Base-by-base conservation (phyloP, 2,888 invertebrate species). In the Oeneis ivallda region DNA sequence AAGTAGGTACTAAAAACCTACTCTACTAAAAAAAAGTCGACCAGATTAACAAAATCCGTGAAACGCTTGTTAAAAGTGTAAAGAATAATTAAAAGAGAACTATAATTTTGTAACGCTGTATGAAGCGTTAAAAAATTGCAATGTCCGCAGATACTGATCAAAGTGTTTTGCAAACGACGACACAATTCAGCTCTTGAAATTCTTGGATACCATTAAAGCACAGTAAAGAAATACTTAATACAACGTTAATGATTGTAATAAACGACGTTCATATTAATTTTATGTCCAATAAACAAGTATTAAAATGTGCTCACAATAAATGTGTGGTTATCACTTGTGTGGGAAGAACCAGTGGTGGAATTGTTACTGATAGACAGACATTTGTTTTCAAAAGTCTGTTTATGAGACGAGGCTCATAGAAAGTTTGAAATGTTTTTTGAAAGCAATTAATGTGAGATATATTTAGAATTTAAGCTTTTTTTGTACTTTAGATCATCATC, bases 211-310 rank as follows among this genome's bases (percentile, higher is more conserved):
- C 45, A 45, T 45, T 45, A 45, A 45, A 45, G n/a, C 8, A 15
- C 45, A 15, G 2, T 45, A 45, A 45, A 45, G 9, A 15, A 45
- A 45, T 45, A 10, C 43, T 43, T 43, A 43, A 43, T 43, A 43
- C n/a, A n/a, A n/a, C 43, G 13, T 43, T 43, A 43, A 43, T n/a
- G n/a, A 43, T 43, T n/a, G 13, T 43, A 43, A 43, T 43, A 43
- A 43, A 43, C 13, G 43, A 43, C n/a, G 43, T 43, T 43, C 13
- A 43, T 43, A 43, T 43, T 43, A 43, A 43, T n/a, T 43, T n/a
- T 43, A 43, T 43, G 13, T 43, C 43, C 43, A 43, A 43, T 43
- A 43, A 43, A 43, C 43, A 43, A 43, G 43, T 43, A 43, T 43
- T n/a, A 43, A 43, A 43, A 43, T 43, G 13, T n/a, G 13, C 43